Evolutionary conservation across 2,797 vertebrate species (phyloP).

Genomic region (Chromobotia macracanthus): DNA sequence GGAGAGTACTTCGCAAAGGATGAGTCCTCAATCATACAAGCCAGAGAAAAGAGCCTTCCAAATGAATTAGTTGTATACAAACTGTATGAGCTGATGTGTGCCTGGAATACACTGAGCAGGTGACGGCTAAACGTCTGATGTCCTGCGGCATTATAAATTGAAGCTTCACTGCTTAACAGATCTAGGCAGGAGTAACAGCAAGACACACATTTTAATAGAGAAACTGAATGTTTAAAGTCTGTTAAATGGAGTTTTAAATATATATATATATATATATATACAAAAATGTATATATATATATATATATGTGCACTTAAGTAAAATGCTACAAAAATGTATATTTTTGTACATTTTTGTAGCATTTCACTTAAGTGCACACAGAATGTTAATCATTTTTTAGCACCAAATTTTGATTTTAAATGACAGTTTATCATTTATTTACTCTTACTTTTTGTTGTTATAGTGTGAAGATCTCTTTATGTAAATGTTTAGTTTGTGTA

Average conservation of each 20-base stretch:
- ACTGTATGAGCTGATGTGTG: conserved; percentile 57
- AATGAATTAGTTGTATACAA: conserved; percentile 64
- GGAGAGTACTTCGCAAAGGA: conserved; percentile 62
- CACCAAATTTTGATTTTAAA: too few relatives aligned
- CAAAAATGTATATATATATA: too few relatives aligned
- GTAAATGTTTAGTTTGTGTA: neutral
- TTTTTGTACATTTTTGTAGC: too few relatives aligned
- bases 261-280: too few relatives aligned
- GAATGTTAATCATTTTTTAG: too few relatives aligned
- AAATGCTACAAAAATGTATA: too few relatives aligned
- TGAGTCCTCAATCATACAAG: conserved; percentile 69
- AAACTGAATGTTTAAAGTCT: neutral
- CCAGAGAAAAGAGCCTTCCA: conserved; percentile 53
- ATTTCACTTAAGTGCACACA: too few relatives aligned
- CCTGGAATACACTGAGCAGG: conserved; percentile 47
- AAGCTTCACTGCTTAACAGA: neutral
- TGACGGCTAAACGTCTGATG: neutral
- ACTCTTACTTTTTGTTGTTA: too few relatives aligned
- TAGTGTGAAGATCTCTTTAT: too few relatives aligned
- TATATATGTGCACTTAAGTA: too few relatives aligned
- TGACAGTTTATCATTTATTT: too few relatives aligned
- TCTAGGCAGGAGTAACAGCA: neutral
- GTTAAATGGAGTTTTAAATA: neutral
- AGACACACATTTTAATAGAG: neutral
- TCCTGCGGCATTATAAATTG: neutral